Evolutionary conservation across 1,140 invertebrate species (phyloP), one percentile per base, ranked within the genome.

Genomic region (Micrasema longulum): DNA sequence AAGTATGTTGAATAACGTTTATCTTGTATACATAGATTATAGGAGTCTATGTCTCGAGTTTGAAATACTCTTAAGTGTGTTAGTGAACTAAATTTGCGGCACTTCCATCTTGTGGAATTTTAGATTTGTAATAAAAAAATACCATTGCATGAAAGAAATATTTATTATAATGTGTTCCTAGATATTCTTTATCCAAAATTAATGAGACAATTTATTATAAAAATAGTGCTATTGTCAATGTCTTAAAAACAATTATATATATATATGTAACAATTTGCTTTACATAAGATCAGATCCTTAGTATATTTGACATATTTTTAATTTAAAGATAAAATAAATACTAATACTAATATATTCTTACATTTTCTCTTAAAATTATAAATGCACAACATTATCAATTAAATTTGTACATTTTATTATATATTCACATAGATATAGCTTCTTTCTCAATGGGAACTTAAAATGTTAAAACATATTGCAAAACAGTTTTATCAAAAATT

Each of bases 161-260:
- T 31, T 31, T 31, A 31, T 31, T 31, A n/a, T n/a, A 31, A 31
- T 31, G 26, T 31, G 26, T 31, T 31, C 26, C 7, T 31, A 31
- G 26, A 31, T 31, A 31, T 31, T 7, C 7, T 31, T 2, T 31
- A 31, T 31, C 26, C 26, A 60, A 41, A 60, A 60, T 60, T 60
- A 60, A 60, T 11, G 10, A 47, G 16, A 64, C 10, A 66, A 47
- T 72, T 50, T 11, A 68, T 63, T 73, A 73, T 45, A 73, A 73
- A 73, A 73, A 73, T 73, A 73, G 43, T 57, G 6, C 72, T 73
- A 73, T 73, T 73, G 71, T 73, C 71, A 41, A 57, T 31, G 53
- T 57, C 35, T 68, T 66, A 66, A 36, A 47, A 50, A 66, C 52
- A 68, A 52, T 35, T 26, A 26, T 12, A 38, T 47, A 64, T 45